Percentiles rank a stretch among this genome's conserved stretches.
phyloP scores from a whole-genome alignment of 2,113 vertebrate species.

The Coregonus clupeaformis region DNA sequence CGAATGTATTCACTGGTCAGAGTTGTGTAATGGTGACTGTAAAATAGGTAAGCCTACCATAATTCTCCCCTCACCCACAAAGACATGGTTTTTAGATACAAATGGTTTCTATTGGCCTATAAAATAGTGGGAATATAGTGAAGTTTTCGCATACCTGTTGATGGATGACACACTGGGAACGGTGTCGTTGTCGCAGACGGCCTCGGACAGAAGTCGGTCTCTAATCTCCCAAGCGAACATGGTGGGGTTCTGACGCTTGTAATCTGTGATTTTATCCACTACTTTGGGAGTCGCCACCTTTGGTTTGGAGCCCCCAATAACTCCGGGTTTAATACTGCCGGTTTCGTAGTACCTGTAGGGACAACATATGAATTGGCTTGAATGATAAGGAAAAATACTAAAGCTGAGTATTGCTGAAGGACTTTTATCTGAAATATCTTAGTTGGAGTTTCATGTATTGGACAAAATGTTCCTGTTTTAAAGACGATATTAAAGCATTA shows the following conservation, averaged over 20 bases:
- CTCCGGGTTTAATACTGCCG: constrained; percentile 98
- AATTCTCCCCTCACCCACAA: too few relatives aligned
- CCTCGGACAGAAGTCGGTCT: constrained; percentile 93
- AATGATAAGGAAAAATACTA: constrained; percentile 11
- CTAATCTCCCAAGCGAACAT: constrained; percentile 99
- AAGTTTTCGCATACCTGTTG: constrained; percentile 83
- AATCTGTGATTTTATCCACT: constrained; percentile 98
- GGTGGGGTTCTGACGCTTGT: constrained; percentile 96
- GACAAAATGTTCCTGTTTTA: too few relatives aligned
- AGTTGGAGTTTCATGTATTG: too few relatives aligned
- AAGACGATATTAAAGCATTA: too few relatives aligned
- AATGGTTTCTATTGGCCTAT: too few relatives aligned
- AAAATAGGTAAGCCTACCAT: too few relatives aligned
- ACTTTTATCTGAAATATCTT: too few relatives aligned
- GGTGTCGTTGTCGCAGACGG: constrained; percentile 96
- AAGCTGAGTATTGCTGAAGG: neutral
- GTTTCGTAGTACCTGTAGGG: constrained; percentile 95
- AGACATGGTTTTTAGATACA: too few relatives aligned
- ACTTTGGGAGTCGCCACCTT: constrained; percentile 98
- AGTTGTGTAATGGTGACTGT: too few relatives aligned
- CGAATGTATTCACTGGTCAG: too few relatives aligned
- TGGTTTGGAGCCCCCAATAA: constrained; percentile 97
- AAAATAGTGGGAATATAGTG: too few relatives aligned
- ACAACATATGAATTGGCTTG: constrained; percentile 39
- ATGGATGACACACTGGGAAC: constrained; percentile 97